These are phyloP conservation scores for Archaeoteleia sp. DNA, from an alignment of 2,888 invertebrate genomes.

Conservation along the genomic window DNA sequence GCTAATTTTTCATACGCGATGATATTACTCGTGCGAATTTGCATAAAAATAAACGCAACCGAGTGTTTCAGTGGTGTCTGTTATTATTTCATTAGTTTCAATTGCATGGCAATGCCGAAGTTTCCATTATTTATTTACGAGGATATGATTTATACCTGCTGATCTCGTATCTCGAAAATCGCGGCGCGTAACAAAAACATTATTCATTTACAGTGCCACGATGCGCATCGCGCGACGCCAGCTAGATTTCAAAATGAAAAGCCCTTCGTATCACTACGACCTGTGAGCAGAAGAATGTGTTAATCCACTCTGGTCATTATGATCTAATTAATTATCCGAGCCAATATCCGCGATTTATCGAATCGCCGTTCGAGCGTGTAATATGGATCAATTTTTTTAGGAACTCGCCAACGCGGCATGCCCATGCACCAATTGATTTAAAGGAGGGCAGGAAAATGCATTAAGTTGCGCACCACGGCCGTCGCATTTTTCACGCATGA, in stretches of 20 bases:
- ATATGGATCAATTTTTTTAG: conserved; percentile 46
- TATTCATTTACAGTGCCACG: conserved; percentile 22
- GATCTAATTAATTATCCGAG: conserved; percentile 56
- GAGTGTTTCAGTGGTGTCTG: neutral
- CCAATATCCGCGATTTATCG: conserved; percentile 43
- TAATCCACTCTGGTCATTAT: conserved; percentile 51
- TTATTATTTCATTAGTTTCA: conserved; percentile 11
- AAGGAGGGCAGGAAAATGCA: conserved; percentile 39
- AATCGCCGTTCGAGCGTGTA: conserved; percentile 38
- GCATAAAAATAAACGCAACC: neutral
- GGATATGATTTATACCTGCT: conserved; percentile 12
- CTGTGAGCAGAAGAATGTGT: conserved; percentile 39
- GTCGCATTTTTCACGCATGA: conserved; percentile 42
- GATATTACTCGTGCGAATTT: neutral
- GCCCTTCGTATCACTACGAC: conserved; percentile 11
- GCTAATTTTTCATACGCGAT: neutral
- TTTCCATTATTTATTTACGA: conserved; percentile 18
- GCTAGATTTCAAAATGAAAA: conserved; percentile 35
- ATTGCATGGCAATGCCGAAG: conserved; percentile 3
- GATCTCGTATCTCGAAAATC: conserved; percentile 23
- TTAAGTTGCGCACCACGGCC: conserved; percentile 39
- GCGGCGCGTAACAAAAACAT: conserved; percentile 18
- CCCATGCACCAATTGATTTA: conserved; percentile 40
- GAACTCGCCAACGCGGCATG: conserved; percentile 38
- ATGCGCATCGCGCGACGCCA: conserved; percentile 11